Conservation (phyloP, 2,113 vertebrate species). For the Leptocoma aspasia region DNA sequence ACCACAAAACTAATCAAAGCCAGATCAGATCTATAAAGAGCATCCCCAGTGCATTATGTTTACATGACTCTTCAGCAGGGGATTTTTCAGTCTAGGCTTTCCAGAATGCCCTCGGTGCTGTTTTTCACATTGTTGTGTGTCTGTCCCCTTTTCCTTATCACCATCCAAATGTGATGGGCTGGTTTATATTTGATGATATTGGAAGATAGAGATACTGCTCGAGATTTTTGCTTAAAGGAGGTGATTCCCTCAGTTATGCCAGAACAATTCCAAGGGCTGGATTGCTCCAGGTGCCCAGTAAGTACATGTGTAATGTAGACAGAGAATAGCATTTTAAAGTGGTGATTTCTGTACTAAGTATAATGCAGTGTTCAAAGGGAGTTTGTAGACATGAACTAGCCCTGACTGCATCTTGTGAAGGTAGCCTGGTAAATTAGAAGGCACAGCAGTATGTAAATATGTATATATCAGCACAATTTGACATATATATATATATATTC, state of each 20-base stretch:
- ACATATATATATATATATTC: neutral
- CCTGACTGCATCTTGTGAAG: neutral
- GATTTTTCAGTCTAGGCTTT: neutral
- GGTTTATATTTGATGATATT: neutral
- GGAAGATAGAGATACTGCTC: neutral
- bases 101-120: neutral
- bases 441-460: neutral
- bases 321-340: neutral
- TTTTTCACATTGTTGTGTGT: neutral
- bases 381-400: neutral
- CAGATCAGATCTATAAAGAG: conserved; percentile 57
- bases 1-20: conserved; percentile 44
- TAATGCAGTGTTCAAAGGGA: neutral
- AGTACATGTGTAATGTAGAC: neutral
- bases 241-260: neutral
- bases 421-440: neutral
- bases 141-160: neutral
- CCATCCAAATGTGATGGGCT: neutral
- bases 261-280: neutral
- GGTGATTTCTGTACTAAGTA: neutral
- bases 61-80: neutral
- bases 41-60: neutral
- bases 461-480: neutral
- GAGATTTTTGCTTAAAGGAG: neutral
- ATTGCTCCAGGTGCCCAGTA: neutral